Conservation (phyloP, 2,797 vertebrate genomes). For the Cynopterus sphinx region DNA sequence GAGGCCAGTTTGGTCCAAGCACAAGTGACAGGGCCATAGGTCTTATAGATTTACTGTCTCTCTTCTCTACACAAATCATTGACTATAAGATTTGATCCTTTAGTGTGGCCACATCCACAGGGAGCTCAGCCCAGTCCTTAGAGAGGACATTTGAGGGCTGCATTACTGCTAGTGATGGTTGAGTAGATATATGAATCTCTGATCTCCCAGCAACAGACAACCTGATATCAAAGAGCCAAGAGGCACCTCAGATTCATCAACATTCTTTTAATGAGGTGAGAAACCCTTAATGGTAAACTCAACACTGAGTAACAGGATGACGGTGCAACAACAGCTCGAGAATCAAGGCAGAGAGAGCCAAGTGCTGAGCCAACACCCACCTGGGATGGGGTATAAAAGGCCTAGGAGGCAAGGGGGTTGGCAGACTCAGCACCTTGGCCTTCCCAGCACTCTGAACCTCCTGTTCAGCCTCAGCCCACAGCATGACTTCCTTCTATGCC, state of each 20-base stretch:
- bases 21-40: background rate
- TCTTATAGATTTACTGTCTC: background rate
- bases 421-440: background rate
- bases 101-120: background rate
- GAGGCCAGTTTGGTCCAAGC: background rate
- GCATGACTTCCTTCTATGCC: conserved; percentile 27
- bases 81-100: background rate
- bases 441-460: background rate
- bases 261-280: conserved; percentile 31
- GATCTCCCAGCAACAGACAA: background rate
- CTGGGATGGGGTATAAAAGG: conserved; percentile 22
- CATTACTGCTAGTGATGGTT: background rate
- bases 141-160: background rate
- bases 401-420: background rate
- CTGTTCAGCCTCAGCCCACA: background rate
- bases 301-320: conserved; percentile 47
- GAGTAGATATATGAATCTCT: background rate
- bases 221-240: conserved; percentile 32
- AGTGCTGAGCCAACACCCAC: background rate
- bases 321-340: background rate
- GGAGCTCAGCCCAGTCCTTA: background rate
- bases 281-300: background rate
- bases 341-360: conserved; percentile 16
- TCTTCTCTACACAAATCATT: background rate
- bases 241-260: background rate